Conservation (phyloP, 2,113 vertebrate genomes). For the Porphyrio hochstetteri region DNA sequence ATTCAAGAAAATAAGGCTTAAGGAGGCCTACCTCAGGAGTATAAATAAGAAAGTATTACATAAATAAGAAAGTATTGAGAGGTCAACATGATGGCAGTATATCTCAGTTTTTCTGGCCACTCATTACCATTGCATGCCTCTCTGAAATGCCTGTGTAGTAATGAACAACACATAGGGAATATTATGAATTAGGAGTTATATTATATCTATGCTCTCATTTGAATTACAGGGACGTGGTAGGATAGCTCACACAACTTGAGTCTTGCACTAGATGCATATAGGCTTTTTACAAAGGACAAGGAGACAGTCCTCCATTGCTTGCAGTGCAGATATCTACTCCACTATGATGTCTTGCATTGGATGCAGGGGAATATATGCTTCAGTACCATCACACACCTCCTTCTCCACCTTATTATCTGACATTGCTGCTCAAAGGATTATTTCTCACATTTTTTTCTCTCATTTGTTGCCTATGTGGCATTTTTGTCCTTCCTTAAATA, state of each 20-base stretch:
- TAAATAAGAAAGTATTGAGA: neutral
- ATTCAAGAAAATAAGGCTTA: neutral
- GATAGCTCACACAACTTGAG: neutral
- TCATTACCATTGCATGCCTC: neutral
- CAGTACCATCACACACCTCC: neutral
- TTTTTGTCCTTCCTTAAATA: neutral
- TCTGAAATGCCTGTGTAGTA: neutral
- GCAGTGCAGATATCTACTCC: neutral
- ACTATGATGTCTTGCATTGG: neutral
- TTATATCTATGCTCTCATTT: neutral
- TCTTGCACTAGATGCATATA: neutral
- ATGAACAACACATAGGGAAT: neutral
- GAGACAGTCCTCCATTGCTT: neutral
- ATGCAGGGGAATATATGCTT: neutral
- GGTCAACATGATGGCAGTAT: too few species aligned
- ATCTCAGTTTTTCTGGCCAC: neutral
- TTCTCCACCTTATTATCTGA: neutral
- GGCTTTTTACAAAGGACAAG: neutral
- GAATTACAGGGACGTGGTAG: neutral
- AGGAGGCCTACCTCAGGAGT: too few species aligned
- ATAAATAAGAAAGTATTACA: too few species aligned
- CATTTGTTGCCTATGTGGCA: neutral
- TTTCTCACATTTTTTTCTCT: neutral
- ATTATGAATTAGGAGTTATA: neutral
- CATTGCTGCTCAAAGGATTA: too few species aligned